phyloP scores from a whole-genome alignment of 2,797 vertebrate genomes.

The Knipowitschia caucasica region DNA sequence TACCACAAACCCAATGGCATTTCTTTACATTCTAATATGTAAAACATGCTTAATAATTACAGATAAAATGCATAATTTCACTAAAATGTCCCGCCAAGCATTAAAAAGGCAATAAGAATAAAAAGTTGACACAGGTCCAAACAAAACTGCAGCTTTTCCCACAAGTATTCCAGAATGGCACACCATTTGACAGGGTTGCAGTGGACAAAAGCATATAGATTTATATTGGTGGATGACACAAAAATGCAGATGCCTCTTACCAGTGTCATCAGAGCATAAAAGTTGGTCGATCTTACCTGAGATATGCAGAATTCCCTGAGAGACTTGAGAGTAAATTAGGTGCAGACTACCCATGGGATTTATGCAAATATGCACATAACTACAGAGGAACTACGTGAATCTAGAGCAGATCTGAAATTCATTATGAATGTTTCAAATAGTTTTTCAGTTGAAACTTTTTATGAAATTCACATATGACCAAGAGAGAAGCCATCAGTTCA shows the following conservation, averaged over 20 bases:
- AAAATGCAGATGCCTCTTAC: too few species aligned
- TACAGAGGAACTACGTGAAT: slow-evolving; percentile 64
- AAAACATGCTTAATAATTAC: background rate
- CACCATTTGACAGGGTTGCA: background rate
- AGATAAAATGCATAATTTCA: background rate
- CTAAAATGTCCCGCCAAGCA: background rate
- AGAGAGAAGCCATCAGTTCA: slow-evolving; percentile 29
- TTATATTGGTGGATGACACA: slow-evolving; percentile 23
- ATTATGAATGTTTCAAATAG: too few species aligned
- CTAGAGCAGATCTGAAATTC: slow-evolving; percentile 55
- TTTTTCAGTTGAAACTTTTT: background rate
- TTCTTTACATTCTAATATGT: background rate
- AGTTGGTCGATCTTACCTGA: slow-evolving; percentile 47
- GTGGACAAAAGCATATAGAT: slow-evolving; percentile 13
- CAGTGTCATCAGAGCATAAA: too few species aligned
- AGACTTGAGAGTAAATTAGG: slow-evolving; percentile 63
- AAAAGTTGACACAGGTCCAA: too few species aligned
- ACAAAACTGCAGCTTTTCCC: too few species aligned
- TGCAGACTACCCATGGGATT: slow-evolving; percentile 59
- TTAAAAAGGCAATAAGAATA: too few species aligned
- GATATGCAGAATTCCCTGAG: slow-evolving; percentile 52
- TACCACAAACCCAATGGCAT: slow-evolving; percentile 1
- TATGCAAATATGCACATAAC: slow-evolving; percentile 46
- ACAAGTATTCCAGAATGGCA: too few species aligned
- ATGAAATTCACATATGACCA: background rate